These are phyloP conservation scores for Atherinosoma microstoma DNA, from an alignment of 2,797 vertebrate genomes.

Conservation along the genomic window DNA sequence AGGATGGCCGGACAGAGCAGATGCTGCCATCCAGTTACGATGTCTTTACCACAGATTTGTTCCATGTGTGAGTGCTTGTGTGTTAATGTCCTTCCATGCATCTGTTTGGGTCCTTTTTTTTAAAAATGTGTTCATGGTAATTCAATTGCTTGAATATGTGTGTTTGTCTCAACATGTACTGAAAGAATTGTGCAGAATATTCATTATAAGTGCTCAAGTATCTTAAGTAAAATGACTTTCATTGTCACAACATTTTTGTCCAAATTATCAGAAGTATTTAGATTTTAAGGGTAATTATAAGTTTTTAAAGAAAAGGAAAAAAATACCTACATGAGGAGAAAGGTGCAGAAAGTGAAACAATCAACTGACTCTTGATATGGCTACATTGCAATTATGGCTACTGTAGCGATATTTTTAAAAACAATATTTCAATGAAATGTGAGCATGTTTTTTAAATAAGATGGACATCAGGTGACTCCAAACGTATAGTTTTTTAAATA, in stretches of 20 bases:
- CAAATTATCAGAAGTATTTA: background rate
- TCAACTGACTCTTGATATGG: background rate
- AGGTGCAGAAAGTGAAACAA: background rate
- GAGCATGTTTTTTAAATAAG: background rate
- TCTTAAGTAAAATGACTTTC: background rate
- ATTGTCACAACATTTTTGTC: background rate
- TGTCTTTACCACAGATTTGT: constrained; percentile 55
- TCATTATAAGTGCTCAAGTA: background rate
- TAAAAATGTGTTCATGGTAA: background rate
- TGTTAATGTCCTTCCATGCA: constrained; percentile 13
- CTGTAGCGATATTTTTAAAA: background rate
- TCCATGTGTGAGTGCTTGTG: constrained; percentile 22
- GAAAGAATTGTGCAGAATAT: background rate
- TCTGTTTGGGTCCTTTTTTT: constrained; percentile 9
- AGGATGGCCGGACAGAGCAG: constrained; percentile 28
- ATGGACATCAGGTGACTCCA: background rate
- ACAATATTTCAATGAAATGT: background rate
- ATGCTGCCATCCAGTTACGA: constrained; percentile 31
- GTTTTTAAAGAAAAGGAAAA: background rate
- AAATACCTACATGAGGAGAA: background rate
- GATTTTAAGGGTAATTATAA: background rate
- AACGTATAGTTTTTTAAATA: constrained; percentile 9
- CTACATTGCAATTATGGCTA: background rate
- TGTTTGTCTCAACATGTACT: constrained; percentile 1
- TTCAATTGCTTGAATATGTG: constrained; percentile 1